phyloP scores from a whole-genome alignment of 2,888 invertebrate species.

The Pyrrhosoma nymphula region DNA sequence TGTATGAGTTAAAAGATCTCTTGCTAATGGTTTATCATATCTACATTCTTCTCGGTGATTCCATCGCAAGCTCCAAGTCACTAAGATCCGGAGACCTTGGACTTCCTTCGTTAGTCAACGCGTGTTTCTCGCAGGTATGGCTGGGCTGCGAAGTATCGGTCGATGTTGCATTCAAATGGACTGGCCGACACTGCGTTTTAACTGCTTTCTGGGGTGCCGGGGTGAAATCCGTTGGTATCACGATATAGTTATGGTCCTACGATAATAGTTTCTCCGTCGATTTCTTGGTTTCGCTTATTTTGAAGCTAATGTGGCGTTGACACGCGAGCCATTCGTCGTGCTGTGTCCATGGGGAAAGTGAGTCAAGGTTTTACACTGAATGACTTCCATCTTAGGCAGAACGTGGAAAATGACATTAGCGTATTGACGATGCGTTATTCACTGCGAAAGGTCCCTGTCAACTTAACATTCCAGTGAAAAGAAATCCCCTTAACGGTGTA shows the following conservation, averaged over 20 bases:
- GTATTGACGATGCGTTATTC: background rate
- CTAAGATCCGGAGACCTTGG: background rate
- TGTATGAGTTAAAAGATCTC: no score
- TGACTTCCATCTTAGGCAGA: background rate
- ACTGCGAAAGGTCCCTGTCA: background rate
- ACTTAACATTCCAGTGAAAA: background rate
- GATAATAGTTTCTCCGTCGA: background rate
- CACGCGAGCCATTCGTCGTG: background rate
- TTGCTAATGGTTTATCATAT: no score
- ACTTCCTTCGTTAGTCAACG: background rate
- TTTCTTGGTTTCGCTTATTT: background rate
- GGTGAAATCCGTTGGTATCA: background rate
- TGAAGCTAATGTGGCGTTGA: background rate
- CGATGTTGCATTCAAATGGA: background rate
- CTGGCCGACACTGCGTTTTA: background rate
- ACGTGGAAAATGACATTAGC: background rate
- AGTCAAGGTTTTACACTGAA: conserved; percentile 17
- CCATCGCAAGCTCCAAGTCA: no score
- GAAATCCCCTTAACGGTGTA: no score
- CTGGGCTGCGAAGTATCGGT: background rate
- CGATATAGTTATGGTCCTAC: background rate
- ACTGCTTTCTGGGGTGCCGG: background rate
- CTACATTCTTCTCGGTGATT: no score
- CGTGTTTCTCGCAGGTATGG: background rate
- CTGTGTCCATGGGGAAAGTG: background rate